phyloP scores from a whole-genome alignment of 2,113 vertebrate species.

The Pedionomus torquatus region DNA sequence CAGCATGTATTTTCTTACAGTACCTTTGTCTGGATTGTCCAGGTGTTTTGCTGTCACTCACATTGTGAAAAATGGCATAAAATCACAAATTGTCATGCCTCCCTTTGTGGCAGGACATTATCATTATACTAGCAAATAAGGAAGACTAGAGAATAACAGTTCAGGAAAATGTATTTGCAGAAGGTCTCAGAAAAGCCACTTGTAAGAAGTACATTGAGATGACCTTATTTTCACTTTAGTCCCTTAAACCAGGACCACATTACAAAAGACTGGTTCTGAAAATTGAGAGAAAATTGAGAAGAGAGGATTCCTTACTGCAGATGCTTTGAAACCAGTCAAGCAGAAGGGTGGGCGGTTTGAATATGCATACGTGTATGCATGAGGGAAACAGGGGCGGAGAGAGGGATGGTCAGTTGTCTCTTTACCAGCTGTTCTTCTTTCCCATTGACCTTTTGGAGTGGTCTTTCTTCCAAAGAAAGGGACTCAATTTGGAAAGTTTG shows the following conservation, averaged over 20 bases:
- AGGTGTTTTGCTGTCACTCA: neutral
- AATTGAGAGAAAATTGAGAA: neutral
- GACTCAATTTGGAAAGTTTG: neutral
- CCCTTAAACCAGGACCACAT: neutral
- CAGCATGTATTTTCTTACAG: neutral
- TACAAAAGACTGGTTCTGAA: neutral
- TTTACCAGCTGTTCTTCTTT: neutral
- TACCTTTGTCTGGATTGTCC: neutral
- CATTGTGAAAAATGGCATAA: neutral
- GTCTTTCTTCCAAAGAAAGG: neutral
- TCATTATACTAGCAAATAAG: neutral
- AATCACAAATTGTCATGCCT: neutral
- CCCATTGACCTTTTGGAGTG: neutral
- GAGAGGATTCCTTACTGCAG: neutral
- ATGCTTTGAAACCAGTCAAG: neutral
- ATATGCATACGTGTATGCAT: neutral
- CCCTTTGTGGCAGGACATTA: neutral
- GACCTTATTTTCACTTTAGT: neutral
- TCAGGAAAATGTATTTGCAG: neutral
- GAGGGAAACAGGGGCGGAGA: neutral
- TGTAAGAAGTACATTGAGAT: neutral
- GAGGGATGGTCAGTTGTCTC: neutral
- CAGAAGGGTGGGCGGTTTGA: neutral
- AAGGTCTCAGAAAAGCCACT: neutral
- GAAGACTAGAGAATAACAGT: neutral